A percentile compares a stretch with the other conserved stretches of the same genome.
These are phyloP conservation scores for Dinomys branickii DNA, from an alignment of 2,113 vertebrate genomes.

Conservation along the genomic window DNA sequence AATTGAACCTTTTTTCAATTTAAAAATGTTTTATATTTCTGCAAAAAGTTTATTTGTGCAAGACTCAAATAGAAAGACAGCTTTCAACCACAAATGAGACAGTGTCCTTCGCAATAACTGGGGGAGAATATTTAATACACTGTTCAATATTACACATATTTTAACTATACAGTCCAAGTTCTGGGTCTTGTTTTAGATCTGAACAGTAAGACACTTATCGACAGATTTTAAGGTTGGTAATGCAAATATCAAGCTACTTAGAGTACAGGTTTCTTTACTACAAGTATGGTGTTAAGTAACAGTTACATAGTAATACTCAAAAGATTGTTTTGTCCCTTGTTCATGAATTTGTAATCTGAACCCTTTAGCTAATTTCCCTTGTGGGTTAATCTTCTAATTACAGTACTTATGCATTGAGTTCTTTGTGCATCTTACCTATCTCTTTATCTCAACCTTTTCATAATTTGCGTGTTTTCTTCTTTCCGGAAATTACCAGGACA, in stretches of 20 bases:
- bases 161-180: slow-evolving; percentile 43
- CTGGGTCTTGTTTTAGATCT: slow-evolving; percentile 51
- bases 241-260: slow-evolving; percentile 51
- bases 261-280: slow-evolving; percentile 50
- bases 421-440: slow-evolving; percentile 91
- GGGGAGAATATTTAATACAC: slow-evolving; percentile 25
- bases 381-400: slow-evolving; percentile 41
- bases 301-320: not conserved
- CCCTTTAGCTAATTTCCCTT: not conserved
- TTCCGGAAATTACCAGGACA: slow-evolving; percentile 85
- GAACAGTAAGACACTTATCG: not conserved
- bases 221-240: slow-evolving; percentile 56
- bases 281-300: slow-evolving; percentile 46
- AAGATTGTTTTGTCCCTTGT: not conserved
- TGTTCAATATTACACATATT: not conserved
- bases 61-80: slow-evolving; percentile 59
- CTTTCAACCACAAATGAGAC: slow-evolving; percentile 58
- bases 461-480: slow-evolving; percentile 87
- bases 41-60: slow-evolving; percentile 76
- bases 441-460: slow-evolving; percentile 93
- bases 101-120: not conserved
- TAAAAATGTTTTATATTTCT: slow-evolving; percentile 73
- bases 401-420: slow-evolving; percentile 78
- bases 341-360: not conserved
- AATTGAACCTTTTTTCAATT: not conserved